Evolutionary conservation across 2,888 invertebrate species (phyloP), one percentile per base, ranked within the genome.

Genomic region (Sarcophaga caerulescens): DNA sequence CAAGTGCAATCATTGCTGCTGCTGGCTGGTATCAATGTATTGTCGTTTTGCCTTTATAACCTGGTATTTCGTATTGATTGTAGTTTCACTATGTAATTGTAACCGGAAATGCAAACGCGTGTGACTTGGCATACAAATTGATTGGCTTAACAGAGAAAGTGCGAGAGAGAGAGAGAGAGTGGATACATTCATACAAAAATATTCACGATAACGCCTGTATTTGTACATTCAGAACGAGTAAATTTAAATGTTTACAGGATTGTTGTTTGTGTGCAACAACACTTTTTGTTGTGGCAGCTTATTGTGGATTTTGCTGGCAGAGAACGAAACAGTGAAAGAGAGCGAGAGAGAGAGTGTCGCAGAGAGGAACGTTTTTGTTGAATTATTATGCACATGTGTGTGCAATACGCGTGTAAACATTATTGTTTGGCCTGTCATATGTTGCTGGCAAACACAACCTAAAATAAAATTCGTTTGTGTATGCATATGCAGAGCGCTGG

Each of bases 31-130:
- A 60, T 60, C 10, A 19, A 17, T 60, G 19, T n/a, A 21, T 60
- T 60, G 35, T 35, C 35, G 35, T 35, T 60, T 10, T 11, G n/a
- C 10, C 21, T 2, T 11, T 10, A 60, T 60, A 8, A n/a, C 21
- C 21, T 60, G 17, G 52, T 52, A 52, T 52, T 52, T 52, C 17
- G 5, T 63, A 35, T 57, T 19, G 25, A 14, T 45, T 5, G 23
- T n/a, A 60, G 47, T 65, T 74, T 79, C 8, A 80, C 70, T 84
- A 8, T 52, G 77, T 85, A 81, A 85, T 77, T 77, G 52, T 65
- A 74, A 81, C 69, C 81, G 85, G 81, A 77, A 81, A 85, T 74
- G 35, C 62, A 78, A 59, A 14, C 17, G 52, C 52, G 3, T 75
- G 23, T 60, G 52, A 79, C 65, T 75, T 44, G 47, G 65, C 65